Evolutionary conservation across 2,797 vertebrate genomes (phyloP), one percentile per base, ranked within the genome.

Genomic region (Molossus alvarezi): DNA sequence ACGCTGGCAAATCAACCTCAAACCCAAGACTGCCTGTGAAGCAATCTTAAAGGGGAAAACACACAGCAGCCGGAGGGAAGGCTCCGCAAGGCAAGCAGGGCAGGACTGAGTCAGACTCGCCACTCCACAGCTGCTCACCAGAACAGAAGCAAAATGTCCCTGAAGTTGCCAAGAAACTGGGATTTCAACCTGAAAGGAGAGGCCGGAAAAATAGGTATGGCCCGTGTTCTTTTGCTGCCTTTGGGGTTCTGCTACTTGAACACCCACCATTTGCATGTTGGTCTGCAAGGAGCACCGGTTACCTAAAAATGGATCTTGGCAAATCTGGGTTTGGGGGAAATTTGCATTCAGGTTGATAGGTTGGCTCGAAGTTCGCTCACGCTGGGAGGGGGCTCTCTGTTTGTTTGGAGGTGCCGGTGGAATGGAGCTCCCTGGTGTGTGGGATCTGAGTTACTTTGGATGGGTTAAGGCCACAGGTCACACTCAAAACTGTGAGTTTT

Each of bases 141-240:
- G n/a, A 75, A 91, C 14, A 6, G 67, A 92, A 84, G 53, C 91
- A 98, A 95, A 72, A 99, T 99, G 99, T 99, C 99, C 97, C 98
- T 99, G 88, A 99, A 99, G 98, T 98, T 99, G 97, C 99, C 99
- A 83, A 99, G 99, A 95, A 99, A 98, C 98, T 99, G 99, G 99
- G 99, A 99, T 96, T 99, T 99, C 98, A 99, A 98, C 98, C 98
- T 99, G 98, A 99, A 99, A 97, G 96, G 97, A 91, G 99, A 99
- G 83, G 98, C 99, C 72, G 96, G 98, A 6, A 99, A 99, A 97
- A 99, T 99, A 99, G 99, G 99, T 99, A 99, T 1, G 97, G 97
- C 57, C 58, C 3, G 25, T 9, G 7, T 82, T 67, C 89, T 53
- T 62, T 37, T 14, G 5, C 87, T 62, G 53, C 48, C 55, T 94